These are phyloP conservation scores for Strigamia crassipes DNA, from an alignment of 2,888 invertebrate genomes.

Conservation along the genomic window DNA sequence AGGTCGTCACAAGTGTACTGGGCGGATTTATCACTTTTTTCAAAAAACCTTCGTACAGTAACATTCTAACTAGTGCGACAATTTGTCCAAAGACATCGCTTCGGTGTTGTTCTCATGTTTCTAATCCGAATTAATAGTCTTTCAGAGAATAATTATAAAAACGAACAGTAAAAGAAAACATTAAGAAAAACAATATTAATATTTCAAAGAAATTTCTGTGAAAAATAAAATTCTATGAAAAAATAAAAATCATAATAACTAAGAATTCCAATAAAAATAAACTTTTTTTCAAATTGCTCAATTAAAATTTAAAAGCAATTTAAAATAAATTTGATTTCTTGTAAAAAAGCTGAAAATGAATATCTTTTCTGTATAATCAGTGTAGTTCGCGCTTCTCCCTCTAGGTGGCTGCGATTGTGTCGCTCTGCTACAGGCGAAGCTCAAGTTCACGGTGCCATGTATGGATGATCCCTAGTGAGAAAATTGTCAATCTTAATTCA, in stretches of 20 bases:
- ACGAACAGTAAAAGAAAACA: too few relatives aligned
- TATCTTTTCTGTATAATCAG: neutral
- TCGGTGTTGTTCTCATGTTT: neutral
- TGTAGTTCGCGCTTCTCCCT: neutral
- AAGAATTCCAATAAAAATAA: too few relatives aligned
- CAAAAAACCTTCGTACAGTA: neutral
- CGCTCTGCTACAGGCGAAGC: neutral
- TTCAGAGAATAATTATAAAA: too few relatives aligned
- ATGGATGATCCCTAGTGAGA: conserved; percentile 11
- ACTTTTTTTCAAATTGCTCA: too few relatives aligned
- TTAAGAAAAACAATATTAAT: too few relatives aligned
- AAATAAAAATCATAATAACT: too few relatives aligned
- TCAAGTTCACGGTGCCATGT: neutral
- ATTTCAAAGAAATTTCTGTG: too few relatives aligned
- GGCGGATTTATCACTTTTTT: neutral
- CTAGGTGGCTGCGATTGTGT: neutral
- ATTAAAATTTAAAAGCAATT: too few relatives aligned
- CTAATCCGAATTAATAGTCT: neutral
- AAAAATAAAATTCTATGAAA: too few relatives aligned
- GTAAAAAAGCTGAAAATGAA: neutral
- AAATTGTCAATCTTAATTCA: neutral
- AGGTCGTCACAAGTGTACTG: neutral
- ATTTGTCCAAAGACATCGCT: conserved; percentile 15
- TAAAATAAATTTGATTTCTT: neutral
- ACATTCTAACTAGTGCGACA: neutral